Percentiles rank a stretch among this genome's conserved stretches.
Evolutionary conservation across 2,888 invertebrate species (phyloP).

Genomic region (Drosophila ezoana): DNA sequence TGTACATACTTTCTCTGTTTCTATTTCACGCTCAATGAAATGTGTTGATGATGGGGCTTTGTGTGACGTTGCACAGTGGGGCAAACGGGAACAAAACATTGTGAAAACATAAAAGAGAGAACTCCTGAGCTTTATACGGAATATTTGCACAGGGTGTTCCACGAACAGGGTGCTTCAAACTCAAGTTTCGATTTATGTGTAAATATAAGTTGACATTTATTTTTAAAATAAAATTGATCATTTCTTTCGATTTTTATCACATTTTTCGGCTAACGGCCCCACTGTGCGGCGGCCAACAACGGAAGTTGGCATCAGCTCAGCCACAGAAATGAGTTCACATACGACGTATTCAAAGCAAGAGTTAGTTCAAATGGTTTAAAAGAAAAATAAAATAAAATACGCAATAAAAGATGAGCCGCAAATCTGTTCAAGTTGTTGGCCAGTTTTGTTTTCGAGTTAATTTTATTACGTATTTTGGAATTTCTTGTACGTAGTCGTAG

Average conservation of each 20-base stretch:
- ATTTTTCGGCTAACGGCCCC: not conserved
- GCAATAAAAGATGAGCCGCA: slow-evolving; percentile 53
- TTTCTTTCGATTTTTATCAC: too few relatives aligned
- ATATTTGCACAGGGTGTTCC: too few relatives aligned
- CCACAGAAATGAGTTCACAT: slow-evolving; percentile 71
- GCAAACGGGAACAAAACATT: not conserved
- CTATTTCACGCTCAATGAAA: slow-evolving; percentile 84
- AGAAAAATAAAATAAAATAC: slow-evolving; percentile 48
- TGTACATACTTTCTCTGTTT: slow-evolving; percentile 83
- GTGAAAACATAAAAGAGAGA: too few relatives aligned
- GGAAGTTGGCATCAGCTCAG: slow-evolving; percentile 72
- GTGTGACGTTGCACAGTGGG: slow-evolving; percentile 31
- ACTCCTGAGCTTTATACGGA: too few relatives aligned
- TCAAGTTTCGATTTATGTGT: too few relatives aligned
- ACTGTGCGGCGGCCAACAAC: slow-evolving; percentile 42
- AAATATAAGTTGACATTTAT: too few relatives aligned
- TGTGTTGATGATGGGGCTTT: slow-evolving; percentile 76
- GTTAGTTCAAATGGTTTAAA: slow-evolving; percentile 39
- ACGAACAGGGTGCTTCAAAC: too few relatives aligned
- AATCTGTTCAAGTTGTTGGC: slow-evolving; percentile 45
- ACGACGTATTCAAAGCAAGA: slow-evolving; percentile 23
- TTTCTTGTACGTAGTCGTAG: slow-evolving; percentile 36
- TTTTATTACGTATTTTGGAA: slow-evolving; percentile 68
- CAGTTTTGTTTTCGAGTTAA: slow-evolving; percentile 65
- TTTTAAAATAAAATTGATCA: too few relatives aligned